Conservation (phyloP, 2,113 vertebrate species). For the Oryzias celebensis region DNA sequence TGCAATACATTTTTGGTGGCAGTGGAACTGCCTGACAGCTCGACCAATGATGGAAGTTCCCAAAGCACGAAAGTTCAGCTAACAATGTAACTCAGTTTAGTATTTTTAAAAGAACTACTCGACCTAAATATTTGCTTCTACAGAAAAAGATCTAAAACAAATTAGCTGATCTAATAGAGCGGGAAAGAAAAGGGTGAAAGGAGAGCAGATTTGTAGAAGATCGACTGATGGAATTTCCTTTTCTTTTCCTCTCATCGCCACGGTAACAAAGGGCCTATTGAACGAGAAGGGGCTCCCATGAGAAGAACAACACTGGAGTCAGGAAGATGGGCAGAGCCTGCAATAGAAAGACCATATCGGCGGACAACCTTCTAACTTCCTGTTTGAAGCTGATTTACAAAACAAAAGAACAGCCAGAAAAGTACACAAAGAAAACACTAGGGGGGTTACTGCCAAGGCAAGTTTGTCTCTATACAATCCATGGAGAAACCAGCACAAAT, state of each 20-base stretch:
- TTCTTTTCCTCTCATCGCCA: slow-evolving; percentile 55
- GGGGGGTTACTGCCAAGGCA: no score
- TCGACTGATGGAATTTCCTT: slow-evolving; percentile 67
- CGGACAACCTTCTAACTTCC: no score
- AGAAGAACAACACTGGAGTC: slow-evolving; percentile 21
- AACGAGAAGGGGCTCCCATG: slow-evolving; percentile 40
- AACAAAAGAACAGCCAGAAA: no score
- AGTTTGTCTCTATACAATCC: no score
- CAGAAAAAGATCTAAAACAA: slow-evolving; percentile 20
- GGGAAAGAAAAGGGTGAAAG: slow-evolving; percentile 7
- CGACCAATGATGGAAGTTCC: not conserved
- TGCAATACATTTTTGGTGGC: slow-evolving; percentile 59
- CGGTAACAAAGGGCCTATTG: slow-evolving; percentile 69
- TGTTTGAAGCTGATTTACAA: no score
- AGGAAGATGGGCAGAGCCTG: slow-evolving; percentile 1
- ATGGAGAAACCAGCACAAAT: no score
- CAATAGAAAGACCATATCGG: not conserved
- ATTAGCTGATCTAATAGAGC: slow-evolving; percentile 14
- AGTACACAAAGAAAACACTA: no score
- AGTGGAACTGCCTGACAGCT: slow-evolving; percentile 34
- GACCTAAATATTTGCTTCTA: slow-evolving; percentile 2
- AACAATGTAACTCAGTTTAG: slow-evolving; percentile 5
- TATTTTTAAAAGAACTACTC: not conserved
- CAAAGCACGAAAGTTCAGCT: not conserved
- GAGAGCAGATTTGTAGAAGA: slow-evolving; percentile 53